Base-by-base conservation (phyloP, 2,113 vertebrate species). In the Peromyscus polionotus region DNA sequence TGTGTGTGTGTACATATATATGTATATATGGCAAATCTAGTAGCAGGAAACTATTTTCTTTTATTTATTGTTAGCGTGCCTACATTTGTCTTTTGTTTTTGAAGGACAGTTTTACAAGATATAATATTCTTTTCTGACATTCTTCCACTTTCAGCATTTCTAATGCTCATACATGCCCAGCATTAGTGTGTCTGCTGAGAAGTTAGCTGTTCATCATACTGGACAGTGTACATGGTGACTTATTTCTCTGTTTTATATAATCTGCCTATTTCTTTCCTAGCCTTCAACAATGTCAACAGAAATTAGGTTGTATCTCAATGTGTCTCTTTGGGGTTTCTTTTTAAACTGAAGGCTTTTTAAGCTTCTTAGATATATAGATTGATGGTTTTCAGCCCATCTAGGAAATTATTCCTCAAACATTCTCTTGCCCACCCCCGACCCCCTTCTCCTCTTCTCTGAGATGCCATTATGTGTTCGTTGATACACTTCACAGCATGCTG, bases 381-480 rank as follows among this genome's bases (percentile, higher is more conserved):
- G 63, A 59, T 73, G 8, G 16, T 57, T 84, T 97, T 61, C 45
- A 88, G 14, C 3, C 11, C 72, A 10, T 84, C 33, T 94, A 42
- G 24, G 39, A 80, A 33, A 87, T 51, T 81, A 94, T 90, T 87
- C 14, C 42, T 94, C 39, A 68, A 59, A 91, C 20, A 86, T 76
- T 92, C 42, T 70, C 73, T 92, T 39, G 72, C 20, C 54, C 17
- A 22, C 9, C 5, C 12, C 57, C 10, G 5, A 39, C 0, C 7
- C 2, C 6, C 24, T 67, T 91, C 45, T 33, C 16, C 68, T 72
- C 65, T 67, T 39, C 54, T 90, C 67, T 75, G 4, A 7, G 26
- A 90, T 7, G 51, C 54, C 54, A 67, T 89, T 68, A 70, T n/a
- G 11, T 12, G 39, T 92, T 70, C 59, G 5, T 31, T 77, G 24